Conservation (phyloP, 2,113 vertebrate species). For the Psilopsiagon aymara region DNA sequence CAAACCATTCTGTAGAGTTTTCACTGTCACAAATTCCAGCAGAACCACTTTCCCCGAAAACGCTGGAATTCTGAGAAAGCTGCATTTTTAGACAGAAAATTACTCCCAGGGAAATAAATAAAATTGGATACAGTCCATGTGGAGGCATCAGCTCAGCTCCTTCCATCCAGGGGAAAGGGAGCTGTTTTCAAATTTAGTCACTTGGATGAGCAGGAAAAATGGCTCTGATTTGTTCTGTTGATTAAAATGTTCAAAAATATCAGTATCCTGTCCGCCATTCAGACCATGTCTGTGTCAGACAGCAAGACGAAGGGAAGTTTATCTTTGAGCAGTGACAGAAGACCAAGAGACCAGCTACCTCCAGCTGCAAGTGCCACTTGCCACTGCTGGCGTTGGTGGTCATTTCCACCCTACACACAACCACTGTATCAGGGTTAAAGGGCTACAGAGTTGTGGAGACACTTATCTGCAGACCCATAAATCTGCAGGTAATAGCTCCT, state of each 20-base stretch:
- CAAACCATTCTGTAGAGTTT: not conserved
- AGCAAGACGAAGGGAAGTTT: not conserved
- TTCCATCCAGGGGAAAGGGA: not conserved
- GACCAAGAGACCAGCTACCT: not conserved
- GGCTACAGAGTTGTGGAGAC: not conserved
- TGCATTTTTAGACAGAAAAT: slow-evolving; percentile 17
- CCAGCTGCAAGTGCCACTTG: not conserved
- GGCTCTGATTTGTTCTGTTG: slow-evolving; percentile 18
- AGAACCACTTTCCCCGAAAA: not conserved
- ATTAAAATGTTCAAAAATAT: slow-evolving; percentile 13
- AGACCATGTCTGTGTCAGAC: not conserved
- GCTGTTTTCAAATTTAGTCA: not conserved
- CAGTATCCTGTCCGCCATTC: slow-evolving; percentile 6
- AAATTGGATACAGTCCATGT: not conserved
- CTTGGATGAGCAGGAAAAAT: not conserved
- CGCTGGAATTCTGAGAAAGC: not conserved
- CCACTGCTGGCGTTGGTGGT: not conserved
- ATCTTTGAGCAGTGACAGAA: not conserved
- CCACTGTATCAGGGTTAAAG: not conserved
- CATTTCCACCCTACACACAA: not conserved
- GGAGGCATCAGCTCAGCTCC: not conserved
- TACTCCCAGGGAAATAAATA: slow-evolving; percentile 2
- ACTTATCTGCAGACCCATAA: not conserved
- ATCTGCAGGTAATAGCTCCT: not conserved
- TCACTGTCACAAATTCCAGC: not conserved